Conservation (phyloP, 1,140 invertebrate genomes). For the Orchesella cincta region DNA sequence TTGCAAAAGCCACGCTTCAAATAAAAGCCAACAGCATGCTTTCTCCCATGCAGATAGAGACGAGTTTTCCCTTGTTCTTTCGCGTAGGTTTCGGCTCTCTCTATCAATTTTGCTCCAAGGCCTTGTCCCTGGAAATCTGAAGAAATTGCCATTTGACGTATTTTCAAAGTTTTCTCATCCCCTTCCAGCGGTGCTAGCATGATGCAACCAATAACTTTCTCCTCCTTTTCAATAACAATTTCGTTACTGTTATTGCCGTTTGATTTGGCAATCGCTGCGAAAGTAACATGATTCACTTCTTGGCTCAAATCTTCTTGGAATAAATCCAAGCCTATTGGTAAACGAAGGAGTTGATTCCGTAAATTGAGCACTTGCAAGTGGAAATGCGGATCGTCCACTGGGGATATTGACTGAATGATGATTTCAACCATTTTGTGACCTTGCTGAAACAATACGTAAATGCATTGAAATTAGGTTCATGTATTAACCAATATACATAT, state of each 20-base stretch:
- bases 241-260: background rate
- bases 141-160: conserved; percentile 23
- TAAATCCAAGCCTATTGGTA: conserved; percentile 26
- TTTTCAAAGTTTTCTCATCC: conserved; percentile 2
- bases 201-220: conserved; percentile 25
- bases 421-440: background rate
- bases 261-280: conserved; percentile 12
- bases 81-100: conserved; percentile 11
- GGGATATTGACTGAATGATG: conserved; percentile 5
- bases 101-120: background rate
- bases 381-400: background rate
- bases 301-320: conserved; percentile 30
- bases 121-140: conserved; percentile 28
- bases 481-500: too few species aligned
- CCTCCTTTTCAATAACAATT: background rate
- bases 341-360: conserved; percentile 19
- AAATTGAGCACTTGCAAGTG: conserved; percentile 18
- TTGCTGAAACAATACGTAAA: background rate
- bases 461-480: too few species aligned
- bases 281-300: conserved; percentile 10
- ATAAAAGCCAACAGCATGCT: background rate
- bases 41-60: background rate
- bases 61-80: background rate
- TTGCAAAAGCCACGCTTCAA: background rate
- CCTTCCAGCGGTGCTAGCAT: background rate